Percentiles rank a stretch among this genome's conserved stretches.
Conservation (phyloP, 2,888 invertebrate species). For the Aspidiotus destructor region DNA sequence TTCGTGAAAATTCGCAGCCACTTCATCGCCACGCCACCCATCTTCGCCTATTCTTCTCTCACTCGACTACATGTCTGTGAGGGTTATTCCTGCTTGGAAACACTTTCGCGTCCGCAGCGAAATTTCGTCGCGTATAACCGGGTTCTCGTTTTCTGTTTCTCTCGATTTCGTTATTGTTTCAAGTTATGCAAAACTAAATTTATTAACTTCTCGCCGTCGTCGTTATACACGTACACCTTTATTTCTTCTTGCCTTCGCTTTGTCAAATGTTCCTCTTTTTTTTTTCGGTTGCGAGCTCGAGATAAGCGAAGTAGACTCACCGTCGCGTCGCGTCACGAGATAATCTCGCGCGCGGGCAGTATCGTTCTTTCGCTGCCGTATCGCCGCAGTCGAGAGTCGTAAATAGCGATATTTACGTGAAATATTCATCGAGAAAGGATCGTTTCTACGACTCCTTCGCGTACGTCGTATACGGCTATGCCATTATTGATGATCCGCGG, state of each 20-base stretch:
- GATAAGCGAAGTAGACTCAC: too few relatives aligned
- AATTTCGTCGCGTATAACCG: neutral
- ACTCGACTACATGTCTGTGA: too few relatives aligned
- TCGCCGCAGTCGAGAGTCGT: too few relatives aligned
- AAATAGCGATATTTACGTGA: too few relatives aligned
- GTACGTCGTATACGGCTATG: too few relatives aligned
- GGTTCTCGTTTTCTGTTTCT: neutral
- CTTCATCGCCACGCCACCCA: neutral
- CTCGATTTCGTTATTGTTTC: constrained; percentile 25
- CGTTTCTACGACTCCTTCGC: too few relatives aligned
- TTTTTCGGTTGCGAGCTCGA: neutral
- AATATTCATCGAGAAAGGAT: too few relatives aligned
- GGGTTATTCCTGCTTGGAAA: neutral
- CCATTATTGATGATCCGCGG: too few relatives aligned
- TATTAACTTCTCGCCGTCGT: constrained; percentile 13
- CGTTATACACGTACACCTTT: neutral
- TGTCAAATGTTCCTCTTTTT: neutral
- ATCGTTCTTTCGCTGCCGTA: too few relatives aligned
- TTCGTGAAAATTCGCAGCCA: neutral
- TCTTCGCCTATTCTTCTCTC: neutral
- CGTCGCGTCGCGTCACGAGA: too few relatives aligned
- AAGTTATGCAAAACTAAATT: constrained; percentile 23
- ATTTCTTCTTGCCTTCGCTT: neutral
- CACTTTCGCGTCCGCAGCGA: neutral
- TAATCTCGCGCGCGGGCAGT: too few relatives aligned